Conservation (phyloP, 1,140 invertebrate genomes). For the Calycopis cecrops region DNA sequence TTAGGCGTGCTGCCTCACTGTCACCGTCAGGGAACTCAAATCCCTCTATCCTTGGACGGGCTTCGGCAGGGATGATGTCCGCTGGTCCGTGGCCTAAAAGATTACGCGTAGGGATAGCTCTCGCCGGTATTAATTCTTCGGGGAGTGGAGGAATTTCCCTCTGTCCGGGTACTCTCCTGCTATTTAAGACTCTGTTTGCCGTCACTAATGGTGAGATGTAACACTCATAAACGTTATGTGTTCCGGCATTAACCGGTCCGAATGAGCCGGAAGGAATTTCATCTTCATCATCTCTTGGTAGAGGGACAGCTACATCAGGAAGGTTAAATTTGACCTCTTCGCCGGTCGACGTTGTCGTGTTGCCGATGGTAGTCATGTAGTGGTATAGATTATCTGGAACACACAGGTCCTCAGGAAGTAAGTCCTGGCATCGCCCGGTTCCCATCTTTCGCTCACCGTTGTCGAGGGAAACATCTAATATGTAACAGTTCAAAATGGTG, state of each 20-base stretch:
- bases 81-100: slow-evolving; percentile 3
- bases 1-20: neutral
- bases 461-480: neutral
- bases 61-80: neutral
- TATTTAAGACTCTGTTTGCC: too few species aligned
- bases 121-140: neutral
- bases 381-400: slow-evolving; percentile 11
- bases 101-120: neutral
- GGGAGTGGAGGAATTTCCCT: neutral
- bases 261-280: slow-evolving; percentile 8
- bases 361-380: neutral
- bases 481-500: slow-evolving; percentile 13
- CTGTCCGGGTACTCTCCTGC: too few species aligned
- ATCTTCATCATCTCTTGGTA: neutral
- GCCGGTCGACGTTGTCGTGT: slow-evolving; percentile 2
- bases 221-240: neutral
- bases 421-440: neutral
- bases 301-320: slow-evolving; percentile 8
- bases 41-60: neutral
- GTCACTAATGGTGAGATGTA: slow-evolving; percentile 1
- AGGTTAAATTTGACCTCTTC: slow-evolving; percentile 10
- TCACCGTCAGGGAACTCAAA: slow-evolving; percentile 7
- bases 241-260: neutral
- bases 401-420: slow-evolving; percentile 5
- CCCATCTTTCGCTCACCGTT: slow-evolving; percentile 16